Evolutionary conservation across 2,888 invertebrate species (phyloP).

Genomic region (Drosophila seclusa): DNA sequence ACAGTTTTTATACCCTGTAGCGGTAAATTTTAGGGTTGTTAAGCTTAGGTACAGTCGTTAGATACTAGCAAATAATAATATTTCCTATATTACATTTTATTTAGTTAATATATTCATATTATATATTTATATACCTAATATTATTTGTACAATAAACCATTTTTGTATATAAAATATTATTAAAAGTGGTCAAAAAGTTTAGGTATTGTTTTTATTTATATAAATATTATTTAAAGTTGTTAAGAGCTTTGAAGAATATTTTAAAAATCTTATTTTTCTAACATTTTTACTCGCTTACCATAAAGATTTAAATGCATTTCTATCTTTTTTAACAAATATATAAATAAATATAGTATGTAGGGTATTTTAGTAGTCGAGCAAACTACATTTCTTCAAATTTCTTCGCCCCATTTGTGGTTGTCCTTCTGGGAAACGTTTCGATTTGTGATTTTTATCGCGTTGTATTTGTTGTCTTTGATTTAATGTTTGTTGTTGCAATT

Average conservation of each 20-base stretch:
- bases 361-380: conserved; percentile 14
- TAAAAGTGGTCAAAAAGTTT: neutral
- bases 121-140: neutral
- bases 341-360: neutral
- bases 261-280: too few species aligned
- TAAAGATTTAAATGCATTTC: neutral
- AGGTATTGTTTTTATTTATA: neutral
- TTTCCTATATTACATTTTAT: neutral
- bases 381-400: neutral
- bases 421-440: conserved; percentile 32
- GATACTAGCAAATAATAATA: neutral
- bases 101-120: neutral
- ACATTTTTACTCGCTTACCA: neutral
- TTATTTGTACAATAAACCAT: neutral
- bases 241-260: neutral
- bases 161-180: rapidly evolving
- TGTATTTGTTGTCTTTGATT: conserved; percentile 44
- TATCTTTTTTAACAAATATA: neutral
- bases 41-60: neutral
- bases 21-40: neutral
- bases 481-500: conserved; percentile 55
- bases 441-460: conserved; percentile 60
- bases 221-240: neutral
- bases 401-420: conserved; percentile 37
- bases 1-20: conserved; percentile 26